Base-by-base conservation (phyloP, 2,888 invertebrate species). In the Drosophila helvetica region DNA sequence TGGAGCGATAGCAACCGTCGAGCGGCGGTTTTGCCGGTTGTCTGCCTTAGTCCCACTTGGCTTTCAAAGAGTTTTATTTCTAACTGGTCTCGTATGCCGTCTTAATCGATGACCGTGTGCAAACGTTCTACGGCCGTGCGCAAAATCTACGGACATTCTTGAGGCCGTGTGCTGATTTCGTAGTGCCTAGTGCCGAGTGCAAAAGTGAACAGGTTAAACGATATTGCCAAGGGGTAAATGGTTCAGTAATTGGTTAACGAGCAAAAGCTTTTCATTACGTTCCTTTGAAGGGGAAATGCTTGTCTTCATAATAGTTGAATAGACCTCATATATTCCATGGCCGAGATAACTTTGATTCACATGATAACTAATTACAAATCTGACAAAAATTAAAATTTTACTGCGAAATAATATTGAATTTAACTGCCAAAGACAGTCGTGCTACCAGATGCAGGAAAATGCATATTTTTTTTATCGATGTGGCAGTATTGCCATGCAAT, bases 11-110 rank as follows among this genome's bases (percentile, higher is more conserved):
- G 77, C 70, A 69, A 77, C 79, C 75, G 79, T 57, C 74, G 64
- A 45, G 18, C 63, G 58, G 68, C 59, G 55, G 61, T 46, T 74
- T 74, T 73, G 61, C 57, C 46, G 52, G 58, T 42, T 75, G 79
- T 79, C 70, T 76, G 79, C 63, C 66, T 77, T 70, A 79, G 80
- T 68, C 77, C 72, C 80, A 71, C 55, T 82, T 76, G 74, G 82
- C 80, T 86, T 80, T 84, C 60, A 54, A 51, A 65, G 58, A 66
- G 63, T 75, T 74, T 55, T 84, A 77, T 86, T 82, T 80, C 84
- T 73, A 82, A 80, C 85, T 80, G 75, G 51, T 38, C 48, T 53
- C 43, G 57, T 62, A 51, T 63, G 54, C 22, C 45, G 54, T 25
- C 42, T 22, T 60, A 53, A 46, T 73, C 50, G 55, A 75, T 73